Conservation (phyloP, 2,888 invertebrate genomes). For the Scrobipalpa costella region DNA sequence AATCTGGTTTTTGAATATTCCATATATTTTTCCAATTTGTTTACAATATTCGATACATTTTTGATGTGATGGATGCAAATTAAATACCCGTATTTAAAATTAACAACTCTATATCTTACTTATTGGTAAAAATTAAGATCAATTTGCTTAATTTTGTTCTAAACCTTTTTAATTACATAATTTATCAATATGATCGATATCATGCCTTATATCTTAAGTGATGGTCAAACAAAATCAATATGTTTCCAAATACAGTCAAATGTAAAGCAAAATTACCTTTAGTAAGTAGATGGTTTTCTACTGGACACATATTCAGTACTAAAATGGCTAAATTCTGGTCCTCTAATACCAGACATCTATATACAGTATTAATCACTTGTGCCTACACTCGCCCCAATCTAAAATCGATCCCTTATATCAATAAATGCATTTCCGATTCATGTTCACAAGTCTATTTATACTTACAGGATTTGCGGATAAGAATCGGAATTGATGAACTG, state of each 20-base stretch:
- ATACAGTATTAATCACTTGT: background rate
- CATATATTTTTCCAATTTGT: background rate
- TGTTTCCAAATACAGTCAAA: too few species aligned
- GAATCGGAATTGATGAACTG: too few species aligned
- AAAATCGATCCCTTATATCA: background rate
- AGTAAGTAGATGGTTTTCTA: constrained; percentile 13
- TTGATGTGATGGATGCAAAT: background rate
- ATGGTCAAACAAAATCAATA: background rate
- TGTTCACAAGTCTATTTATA: background rate
- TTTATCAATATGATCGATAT: constrained; percentile 9
- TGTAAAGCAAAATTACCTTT: background rate
- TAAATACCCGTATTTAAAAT: constrained; percentile 22
- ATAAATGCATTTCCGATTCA: constrained; percentile 7
- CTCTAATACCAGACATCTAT: background rate
- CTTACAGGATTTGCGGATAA: too few species aligned
- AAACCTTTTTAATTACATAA: background rate
- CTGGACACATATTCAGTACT: background rate
- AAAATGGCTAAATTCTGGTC: background rate
- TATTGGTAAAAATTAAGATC: background rate
- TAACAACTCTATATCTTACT: background rate
- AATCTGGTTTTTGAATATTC: background rate
- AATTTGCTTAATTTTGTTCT: background rate
- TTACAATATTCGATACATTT: constrained; percentile 5
- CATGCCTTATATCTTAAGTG: background rate
- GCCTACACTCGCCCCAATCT: background rate